Evolutionary conservation across 2,797 vertebrate genomes (phyloP).

Genomic region (Anguilla marmorata): DNA sequence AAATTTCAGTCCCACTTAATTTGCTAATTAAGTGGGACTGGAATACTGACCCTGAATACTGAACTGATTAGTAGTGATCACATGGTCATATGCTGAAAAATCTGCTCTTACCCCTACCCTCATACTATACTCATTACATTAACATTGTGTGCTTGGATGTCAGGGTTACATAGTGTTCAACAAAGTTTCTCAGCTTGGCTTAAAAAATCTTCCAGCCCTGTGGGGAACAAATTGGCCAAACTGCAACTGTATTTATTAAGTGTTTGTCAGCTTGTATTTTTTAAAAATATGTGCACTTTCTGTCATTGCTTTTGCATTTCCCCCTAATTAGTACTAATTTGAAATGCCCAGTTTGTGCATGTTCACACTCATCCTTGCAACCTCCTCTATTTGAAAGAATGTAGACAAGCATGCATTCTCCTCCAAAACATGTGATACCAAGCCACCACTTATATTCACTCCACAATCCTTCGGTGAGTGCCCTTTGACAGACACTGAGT

Average conservation of each 20-base stretch:
- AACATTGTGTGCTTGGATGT: not conserved
- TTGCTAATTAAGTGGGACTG: not conserved
- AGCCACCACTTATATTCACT: too few relatives aligned
- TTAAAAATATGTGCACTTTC: too few relatives aligned
- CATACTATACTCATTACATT: not conserved
- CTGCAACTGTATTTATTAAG: not conserved
- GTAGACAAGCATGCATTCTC: too few relatives aligned
- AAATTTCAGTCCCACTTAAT: not conserved
- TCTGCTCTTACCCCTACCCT: not conserved
- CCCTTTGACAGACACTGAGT: too few relatives aligned
- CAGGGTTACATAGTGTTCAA: not conserved
- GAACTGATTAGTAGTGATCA: slow-evolving; percentile 4
- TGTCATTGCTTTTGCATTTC: too few relatives aligned
- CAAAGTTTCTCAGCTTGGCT: too few relatives aligned
- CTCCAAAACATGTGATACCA: too few relatives aligned
- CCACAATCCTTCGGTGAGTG: too few relatives aligned
- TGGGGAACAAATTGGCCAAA: not conserved
- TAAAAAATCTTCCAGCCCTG: not conserved
- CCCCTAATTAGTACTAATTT: not conserved
- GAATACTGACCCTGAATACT: not conserved
- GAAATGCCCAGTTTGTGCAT: not conserved
- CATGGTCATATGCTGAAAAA: not conserved
- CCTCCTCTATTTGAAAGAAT: too few relatives aligned
- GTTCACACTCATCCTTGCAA: too few relatives aligned
- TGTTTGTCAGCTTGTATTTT: not conserved